Conservation (phyloP, 2,797 vertebrate genomes). For the Arremon aurantiirostris region DNA sequence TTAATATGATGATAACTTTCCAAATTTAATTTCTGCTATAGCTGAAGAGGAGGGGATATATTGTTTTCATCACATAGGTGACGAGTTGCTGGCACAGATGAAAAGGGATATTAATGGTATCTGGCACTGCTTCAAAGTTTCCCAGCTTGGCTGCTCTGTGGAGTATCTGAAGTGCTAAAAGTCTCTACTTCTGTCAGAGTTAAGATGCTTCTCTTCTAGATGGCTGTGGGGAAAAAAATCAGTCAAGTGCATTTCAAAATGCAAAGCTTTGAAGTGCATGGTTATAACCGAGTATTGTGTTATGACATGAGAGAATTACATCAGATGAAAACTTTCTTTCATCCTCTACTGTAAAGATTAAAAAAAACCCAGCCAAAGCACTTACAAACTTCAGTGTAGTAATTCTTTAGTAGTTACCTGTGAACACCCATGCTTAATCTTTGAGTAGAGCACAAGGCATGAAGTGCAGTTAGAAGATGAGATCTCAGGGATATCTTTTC, state of each 20-base stretch:
- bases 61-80: slow-evolving; percentile 29
- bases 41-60: not conserved
- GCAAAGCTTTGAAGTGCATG: not conserved
- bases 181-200: not conserved
- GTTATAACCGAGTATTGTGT: not conserved
- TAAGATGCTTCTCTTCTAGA: not conserved
- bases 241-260: not conserved
- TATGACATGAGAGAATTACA: not conserved
- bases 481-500: not conserved
- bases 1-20: not conserved
- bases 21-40: not conserved
- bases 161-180: not conserved
- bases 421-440: not conserved
- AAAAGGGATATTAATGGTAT: slow-evolving; percentile 15
- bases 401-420: not conserved
- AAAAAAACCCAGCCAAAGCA: not conserved
- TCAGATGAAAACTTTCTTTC: not conserved
- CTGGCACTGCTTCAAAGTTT: slow-evolving; percentile 21
- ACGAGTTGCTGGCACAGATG: not conserved
- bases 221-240: not conserved
- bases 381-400: not conserved
- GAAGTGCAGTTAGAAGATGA: not conserved
- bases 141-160: not conserved
- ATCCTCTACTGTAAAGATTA: not conserved
- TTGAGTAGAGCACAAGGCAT: not conserved